A percentile compares a stretch with the other conserved stretches of the same genome.
Evolutionary conservation across 2,888 invertebrate genomes (phyloP).

Genomic region (Pristionchus japonicus): DNA sequence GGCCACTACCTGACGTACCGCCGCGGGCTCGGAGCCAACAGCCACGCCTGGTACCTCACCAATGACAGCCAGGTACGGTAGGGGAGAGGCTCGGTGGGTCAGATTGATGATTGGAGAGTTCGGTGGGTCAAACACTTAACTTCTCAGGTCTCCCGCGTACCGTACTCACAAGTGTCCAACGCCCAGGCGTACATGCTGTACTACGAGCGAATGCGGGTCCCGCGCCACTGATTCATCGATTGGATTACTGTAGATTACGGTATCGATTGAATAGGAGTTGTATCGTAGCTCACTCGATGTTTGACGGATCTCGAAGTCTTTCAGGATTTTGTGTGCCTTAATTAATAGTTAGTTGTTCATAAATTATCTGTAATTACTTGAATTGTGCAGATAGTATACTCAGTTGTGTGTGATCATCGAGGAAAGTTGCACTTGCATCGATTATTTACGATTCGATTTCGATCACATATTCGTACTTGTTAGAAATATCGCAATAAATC

Average conservation of each 20-base stretch:
- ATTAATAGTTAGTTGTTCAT: neutral
- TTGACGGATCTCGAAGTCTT: neutral
- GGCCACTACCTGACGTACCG: constrained; percentile 96
- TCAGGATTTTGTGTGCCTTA: neutral
- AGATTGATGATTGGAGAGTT: neutral
- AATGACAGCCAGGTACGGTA: constrained; percentile 85
- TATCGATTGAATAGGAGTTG: neutral
- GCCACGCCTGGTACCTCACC: constrained; percentile 86
- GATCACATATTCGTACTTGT: neutral
- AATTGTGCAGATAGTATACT: neutral
- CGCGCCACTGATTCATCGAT: constrained; percentile 1
- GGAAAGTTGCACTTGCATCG: neutral
- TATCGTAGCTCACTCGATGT: neutral
- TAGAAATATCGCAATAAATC: neutral
- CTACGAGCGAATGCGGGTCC: constrained; percentile 81
- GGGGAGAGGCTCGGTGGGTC: neutral
- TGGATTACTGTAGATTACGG: neutral
- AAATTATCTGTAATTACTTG: neutral
- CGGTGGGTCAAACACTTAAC: neutral
- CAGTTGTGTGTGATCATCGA: neutral
- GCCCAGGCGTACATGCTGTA: constrained; percentile 92
- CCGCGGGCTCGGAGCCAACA: constrained; percentile 77
- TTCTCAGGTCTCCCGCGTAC: constrained; percentile 79
- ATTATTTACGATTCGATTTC: neutral
- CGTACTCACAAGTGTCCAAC: constrained; percentile 86